These are phyloP conservation scores for Lithobates pipiens DNA, from an alignment of 2,797 vertebrate genomes.

Conservation along the genomic window DNA sequence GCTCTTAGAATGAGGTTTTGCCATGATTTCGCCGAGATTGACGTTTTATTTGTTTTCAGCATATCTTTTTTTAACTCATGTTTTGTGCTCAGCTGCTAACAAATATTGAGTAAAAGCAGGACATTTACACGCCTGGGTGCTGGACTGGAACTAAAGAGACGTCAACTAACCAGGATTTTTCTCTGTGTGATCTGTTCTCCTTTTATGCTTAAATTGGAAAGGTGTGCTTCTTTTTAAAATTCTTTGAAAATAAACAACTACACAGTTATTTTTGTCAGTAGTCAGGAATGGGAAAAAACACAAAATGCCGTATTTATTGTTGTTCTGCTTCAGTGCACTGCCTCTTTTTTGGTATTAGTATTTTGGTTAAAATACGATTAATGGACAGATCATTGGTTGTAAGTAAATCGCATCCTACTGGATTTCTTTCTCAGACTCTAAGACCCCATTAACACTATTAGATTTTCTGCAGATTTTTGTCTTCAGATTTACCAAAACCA, in stretches of 20 bases:
- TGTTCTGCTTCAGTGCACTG: slow-evolving; percentile 10
- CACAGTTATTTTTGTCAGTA: slow-evolving; percentile 28
- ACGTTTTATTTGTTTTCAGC: neutral
- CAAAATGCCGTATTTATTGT: slow-evolving; percentile 23
- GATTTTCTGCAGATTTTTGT: too few relatives aligned
- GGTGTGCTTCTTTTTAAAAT: slow-evolving; percentile 27
- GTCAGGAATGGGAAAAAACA: neutral
- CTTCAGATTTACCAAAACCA: too few relatives aligned
- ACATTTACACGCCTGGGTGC: slow-evolving; percentile 6
- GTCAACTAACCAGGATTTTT: slow-evolving; percentile 33
- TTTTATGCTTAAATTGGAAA: slow-evolving; percentile 30
- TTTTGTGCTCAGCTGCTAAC: slow-evolving; percentile 13
- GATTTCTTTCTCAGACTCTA: slow-evolving; percentile 51
- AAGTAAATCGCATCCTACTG: slow-evolving; percentile 2
- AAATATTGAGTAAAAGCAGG: slow-evolving; percentile 5
- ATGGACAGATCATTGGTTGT: slow-evolving; percentile 51
- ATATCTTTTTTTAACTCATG: slow-evolving; percentile 15
- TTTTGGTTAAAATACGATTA: slow-evolving; percentile 48
- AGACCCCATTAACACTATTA: too few relatives aligned
- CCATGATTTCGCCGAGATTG: slow-evolving; percentile 5
- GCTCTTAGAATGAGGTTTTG: slow-evolving; percentile 21
- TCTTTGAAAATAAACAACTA: slow-evolving; percentile 3
- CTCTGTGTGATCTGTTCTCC: slow-evolving; percentile 18
- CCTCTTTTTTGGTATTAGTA: slow-evolving; percentile 18
- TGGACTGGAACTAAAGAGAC: slow-evolving; percentile 30